Evolutionary conservation across 2,113 vertebrate genomes (phyloP).

Genomic region (Sapayoa aenigma): DNA sequence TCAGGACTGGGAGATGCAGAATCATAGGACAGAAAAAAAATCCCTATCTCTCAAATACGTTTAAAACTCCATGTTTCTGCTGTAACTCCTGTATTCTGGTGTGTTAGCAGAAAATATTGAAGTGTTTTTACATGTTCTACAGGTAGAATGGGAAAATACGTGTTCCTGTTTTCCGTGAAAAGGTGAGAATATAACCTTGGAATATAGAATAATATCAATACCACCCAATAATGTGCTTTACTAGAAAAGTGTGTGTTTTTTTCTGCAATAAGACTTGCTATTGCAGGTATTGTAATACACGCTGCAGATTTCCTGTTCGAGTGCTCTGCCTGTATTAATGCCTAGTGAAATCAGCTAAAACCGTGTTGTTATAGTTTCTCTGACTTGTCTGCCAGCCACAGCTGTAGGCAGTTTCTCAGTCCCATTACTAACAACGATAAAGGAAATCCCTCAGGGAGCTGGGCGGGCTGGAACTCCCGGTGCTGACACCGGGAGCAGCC

Average conservation of each 20-base stretch:
- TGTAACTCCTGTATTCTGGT: neutral
- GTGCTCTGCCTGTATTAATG: neutral
- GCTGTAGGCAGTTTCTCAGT: neutral
- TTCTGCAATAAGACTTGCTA: neutral
- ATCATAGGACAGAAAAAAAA: neutral
- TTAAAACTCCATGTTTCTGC: neutral
- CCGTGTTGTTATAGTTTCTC: neutral
- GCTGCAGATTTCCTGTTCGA: neutral
- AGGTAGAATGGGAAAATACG: neutral
- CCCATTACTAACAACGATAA: neutral
- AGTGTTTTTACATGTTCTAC: neutral
- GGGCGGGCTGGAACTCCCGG: neutral
- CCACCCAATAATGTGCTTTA: neutral
- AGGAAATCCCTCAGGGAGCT: neutral
- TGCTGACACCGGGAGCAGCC: too few relatives aligned
- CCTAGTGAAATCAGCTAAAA: neutral
- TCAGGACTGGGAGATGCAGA: neutral
- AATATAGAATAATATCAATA: neutral
- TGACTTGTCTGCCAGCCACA: neutral
- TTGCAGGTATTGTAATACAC: neutral
- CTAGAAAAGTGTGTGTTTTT: neutral
- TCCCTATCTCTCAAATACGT: neutral
- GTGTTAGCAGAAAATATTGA: neutral
- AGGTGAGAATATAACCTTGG: neutral
- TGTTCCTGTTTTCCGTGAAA: neutral